phyloP scores from a whole-genome alignment of 2,113 vertebrate species.

The Microcebus tavaratra region DNA sequence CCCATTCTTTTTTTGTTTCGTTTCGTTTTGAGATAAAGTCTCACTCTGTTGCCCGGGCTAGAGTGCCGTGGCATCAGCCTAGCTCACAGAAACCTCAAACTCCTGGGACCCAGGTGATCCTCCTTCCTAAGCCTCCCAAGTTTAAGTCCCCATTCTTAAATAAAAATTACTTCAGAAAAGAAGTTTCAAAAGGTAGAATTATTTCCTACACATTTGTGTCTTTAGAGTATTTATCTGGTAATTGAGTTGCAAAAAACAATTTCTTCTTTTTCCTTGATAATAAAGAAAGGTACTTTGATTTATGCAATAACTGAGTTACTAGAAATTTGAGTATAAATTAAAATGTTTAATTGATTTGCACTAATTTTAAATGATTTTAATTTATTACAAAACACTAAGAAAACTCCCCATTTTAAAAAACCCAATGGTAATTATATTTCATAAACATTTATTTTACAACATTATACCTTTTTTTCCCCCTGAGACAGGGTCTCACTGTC shows the following conservation, averaged over 20 bases:
- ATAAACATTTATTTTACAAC: slow-evolving; percentile 34
- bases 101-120: too few species aligned
- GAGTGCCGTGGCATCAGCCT: too few species aligned
- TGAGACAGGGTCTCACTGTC: too few species aligned
- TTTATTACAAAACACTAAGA: background rate
- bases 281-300: background rate
- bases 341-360: slow-evolving; percentile 26
- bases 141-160: background rate
- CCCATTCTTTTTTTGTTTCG: background rate
- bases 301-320: background rate
- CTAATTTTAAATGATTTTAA: background rate
- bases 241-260: background rate
- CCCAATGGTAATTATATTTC: background rate
- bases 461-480: background rate
- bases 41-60: too few species aligned
- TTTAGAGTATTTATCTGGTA: background rate
- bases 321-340: background rate
- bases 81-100: too few species aligned
- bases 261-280: slow-evolving; percentile 16
- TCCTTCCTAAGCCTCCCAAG: too few species aligned
- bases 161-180: slow-evolving; percentile 31
- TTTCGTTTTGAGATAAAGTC: too few species aligned
- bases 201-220: background rate
- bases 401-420: background rate
- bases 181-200: slow-evolving; percentile 13